Evolutionary conservation across 2,797 vertebrate genomes (phyloP).

Genomic region (Leptatherina wallacei): DNA sequence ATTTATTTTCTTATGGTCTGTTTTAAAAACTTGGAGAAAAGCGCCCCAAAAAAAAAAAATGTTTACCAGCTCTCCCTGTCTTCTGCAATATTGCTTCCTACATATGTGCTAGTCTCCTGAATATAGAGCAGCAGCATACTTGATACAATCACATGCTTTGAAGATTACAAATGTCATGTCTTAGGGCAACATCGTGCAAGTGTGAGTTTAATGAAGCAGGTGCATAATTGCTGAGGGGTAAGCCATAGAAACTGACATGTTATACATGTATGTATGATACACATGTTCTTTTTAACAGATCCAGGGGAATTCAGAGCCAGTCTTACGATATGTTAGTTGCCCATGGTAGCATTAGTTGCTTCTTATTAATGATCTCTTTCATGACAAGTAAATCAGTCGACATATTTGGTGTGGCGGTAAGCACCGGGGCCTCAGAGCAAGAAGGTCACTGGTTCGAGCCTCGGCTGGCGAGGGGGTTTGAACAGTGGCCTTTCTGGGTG

Average conservation of each 20-base stretch:
- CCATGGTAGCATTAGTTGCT: not conserved
- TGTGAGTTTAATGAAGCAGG: not conserved
- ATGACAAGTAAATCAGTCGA: not conserved
- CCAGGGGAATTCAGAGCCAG: not conserved
- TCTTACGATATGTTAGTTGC: not conserved
- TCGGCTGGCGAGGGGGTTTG: no score
- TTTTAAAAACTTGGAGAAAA: no score
- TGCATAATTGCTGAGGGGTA: not conserved
- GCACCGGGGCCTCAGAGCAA: no score
- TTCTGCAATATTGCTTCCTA: no score
- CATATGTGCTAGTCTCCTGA: not conserved
- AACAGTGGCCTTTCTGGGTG: no score
- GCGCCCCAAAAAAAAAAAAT: no score
- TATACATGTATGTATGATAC: not conserved
- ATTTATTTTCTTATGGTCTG: no score
- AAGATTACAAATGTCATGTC: not conserved
- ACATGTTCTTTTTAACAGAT: not conserved
- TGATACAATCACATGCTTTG: not conserved
- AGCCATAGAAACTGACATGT: not conserved
- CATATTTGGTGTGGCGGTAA: no score
- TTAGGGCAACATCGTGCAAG: not conserved
- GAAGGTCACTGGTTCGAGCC: no score
- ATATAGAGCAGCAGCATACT: not conserved
- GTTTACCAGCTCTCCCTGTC: no score
- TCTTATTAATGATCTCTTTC: not conserved